Conservation (phyloP, 2,888 invertebrate genomes). For the Drosophila mayaguana region DNA sequence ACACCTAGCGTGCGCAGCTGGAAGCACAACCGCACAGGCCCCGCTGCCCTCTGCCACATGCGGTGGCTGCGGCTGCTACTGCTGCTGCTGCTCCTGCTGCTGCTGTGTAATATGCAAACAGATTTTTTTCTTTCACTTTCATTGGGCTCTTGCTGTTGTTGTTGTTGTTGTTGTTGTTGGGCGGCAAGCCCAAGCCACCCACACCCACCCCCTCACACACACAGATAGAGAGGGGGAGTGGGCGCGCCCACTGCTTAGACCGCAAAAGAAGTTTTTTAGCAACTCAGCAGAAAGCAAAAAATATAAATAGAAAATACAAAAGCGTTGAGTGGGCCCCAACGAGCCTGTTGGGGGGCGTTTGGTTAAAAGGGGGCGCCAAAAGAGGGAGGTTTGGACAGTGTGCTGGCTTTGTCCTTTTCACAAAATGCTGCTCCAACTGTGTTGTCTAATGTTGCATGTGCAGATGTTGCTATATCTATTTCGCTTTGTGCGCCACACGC, state of each 20-base stretch:
- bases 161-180: slow-evolving; percentile 17
- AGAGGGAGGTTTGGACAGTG: background rate
- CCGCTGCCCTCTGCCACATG: slow-evolving; percentile 10
- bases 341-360: background rate
- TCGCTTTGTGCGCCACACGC: slow-evolving; percentile 53
- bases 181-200: slow-evolving; percentile 16
- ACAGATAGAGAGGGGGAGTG: background rate
- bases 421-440: slow-evolving; percentile 13
- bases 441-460: slow-evolving; percentile 69
- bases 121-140: slow-evolving; percentile 77
- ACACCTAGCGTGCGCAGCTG: slow-evolving; percentile 81
- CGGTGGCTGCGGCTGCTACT: slow-evolving; percentile 6
- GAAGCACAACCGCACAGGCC: slow-evolving; percentile 50
- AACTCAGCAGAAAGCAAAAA: slow-evolving; percentile 71
- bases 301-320: slow-evolving; percentile 52
- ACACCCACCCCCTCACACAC: background rate
- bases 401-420: slow-evolving; percentile 46
- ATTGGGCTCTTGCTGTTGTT: slow-evolving; percentile 46
- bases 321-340: slow-evolving; percentile 32
- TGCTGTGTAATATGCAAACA: slow-evolving; percentile 71
- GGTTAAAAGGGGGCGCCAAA: background rate
- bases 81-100: slow-evolving; percentile 7
- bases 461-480: slow-evolving; percentile 29
- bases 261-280: slow-evolving; percentile 81
- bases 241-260: slow-evolving; percentile 20